Conservation (phyloP, 2,113 vertebrate species). For the Onychostoma macrolepis region DNA sequence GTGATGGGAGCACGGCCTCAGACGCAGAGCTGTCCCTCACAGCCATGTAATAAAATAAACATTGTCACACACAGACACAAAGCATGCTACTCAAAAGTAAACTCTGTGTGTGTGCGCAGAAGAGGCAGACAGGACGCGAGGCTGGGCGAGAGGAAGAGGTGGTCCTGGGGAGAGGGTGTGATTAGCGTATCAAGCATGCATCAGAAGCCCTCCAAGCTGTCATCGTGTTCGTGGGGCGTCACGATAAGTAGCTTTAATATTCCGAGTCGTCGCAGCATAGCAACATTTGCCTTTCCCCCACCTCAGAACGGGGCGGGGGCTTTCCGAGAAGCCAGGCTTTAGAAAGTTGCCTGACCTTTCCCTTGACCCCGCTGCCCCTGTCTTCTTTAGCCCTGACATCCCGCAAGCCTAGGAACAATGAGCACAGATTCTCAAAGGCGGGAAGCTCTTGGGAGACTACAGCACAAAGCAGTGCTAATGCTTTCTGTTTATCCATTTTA, state of each 20-base stretch:
- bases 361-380: slow-evolving; percentile 42
- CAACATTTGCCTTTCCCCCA: slow-evolving; percentile 71
- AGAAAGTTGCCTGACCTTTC: slow-evolving; percentile 62
- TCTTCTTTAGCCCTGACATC: slow-evolving; percentile 64
- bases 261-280: slow-evolving; percentile 60
- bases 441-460: slow-evolving; percentile 55
- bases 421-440: slow-evolving; percentile 62
- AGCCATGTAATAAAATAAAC: slow-evolving; percentile 23
- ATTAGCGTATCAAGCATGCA: slow-evolving; percentile 72
- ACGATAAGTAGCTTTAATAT: slow-evolving; percentile 76
- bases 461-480: slow-evolving; percentile 71
- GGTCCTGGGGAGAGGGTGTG: slow-evolving; percentile 63
- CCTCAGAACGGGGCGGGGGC: slow-evolving; percentile 28
- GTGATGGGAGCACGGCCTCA: slow-evolving; percentile 46
- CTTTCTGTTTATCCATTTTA: slow-evolving; percentile 67
- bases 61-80: slow-evolving; percentile 35
- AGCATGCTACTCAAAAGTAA: slow-evolving; percentile 29
- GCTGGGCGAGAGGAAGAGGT: slow-evolving; percentile 47
- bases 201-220: slow-evolving; percentile 67
- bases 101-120: slow-evolving; percentile 51
- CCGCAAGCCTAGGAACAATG: slow-evolving; percentile 68
- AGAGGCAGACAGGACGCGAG: slow-evolving; percentile 52
- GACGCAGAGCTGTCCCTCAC: slow-evolving; percentile 29
- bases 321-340: slow-evolving; percentile 65
- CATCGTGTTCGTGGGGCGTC: slow-evolving; percentile 57